Percentiles rank a stretch among this genome's conserved stretches.
Conservation (phyloP, 2,113 vertebrate genomes). For the Oryzias melastigma region DNA sequence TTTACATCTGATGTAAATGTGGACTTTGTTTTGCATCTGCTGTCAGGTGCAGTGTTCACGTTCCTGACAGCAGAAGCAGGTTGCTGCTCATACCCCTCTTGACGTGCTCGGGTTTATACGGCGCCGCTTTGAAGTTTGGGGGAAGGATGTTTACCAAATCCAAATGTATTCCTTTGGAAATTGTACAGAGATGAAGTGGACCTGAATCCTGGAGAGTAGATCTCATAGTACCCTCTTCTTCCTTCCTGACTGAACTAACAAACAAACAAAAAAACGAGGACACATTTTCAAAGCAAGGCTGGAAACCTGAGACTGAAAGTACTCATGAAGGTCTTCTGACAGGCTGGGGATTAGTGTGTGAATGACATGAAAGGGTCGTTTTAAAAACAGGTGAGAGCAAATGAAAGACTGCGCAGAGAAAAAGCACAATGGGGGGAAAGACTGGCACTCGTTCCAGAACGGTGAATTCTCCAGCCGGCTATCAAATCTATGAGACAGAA, state of each 20-base stretch:
- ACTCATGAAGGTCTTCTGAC: slow-evolving; percentile 6
- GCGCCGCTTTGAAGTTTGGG: too few species aligned
- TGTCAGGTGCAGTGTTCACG: too few species aligned
- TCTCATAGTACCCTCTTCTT: not conserved
- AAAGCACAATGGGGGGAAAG: slow-evolving; percentile 24
- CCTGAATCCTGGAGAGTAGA: not conserved
- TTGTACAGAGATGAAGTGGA: too few species aligned
- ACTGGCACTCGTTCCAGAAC: slow-evolving; percentile 28
- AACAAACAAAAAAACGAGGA: not conserved
- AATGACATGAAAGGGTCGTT: slow-evolving; percentile 5
- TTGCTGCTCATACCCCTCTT: too few species aligned
- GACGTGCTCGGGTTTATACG: too few species aligned
- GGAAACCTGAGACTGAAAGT: not conserved
- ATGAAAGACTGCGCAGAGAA: slow-evolving; percentile 23
- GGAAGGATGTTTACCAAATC: too few species aligned
- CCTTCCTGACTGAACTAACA: not conserved
- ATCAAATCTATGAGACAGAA: slow-evolving; percentile 51
- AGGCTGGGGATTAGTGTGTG: slow-evolving; percentile 17
- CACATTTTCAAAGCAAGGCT: not conserved
- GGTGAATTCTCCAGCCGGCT: slow-evolving; percentile 21
- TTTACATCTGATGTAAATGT: too few species aligned
- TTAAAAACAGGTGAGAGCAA: not conserved
- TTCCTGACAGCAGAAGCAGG: too few species aligned
- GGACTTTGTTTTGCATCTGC: too few species aligned
- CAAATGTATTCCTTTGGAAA: too few species aligned